Percentiles rank a stretch among this genome's conserved stretches.
Evolutionary conservation across 2,888 invertebrate species (phyloP).

Genomic region (Pachycephus smyrnensis): DNA sequence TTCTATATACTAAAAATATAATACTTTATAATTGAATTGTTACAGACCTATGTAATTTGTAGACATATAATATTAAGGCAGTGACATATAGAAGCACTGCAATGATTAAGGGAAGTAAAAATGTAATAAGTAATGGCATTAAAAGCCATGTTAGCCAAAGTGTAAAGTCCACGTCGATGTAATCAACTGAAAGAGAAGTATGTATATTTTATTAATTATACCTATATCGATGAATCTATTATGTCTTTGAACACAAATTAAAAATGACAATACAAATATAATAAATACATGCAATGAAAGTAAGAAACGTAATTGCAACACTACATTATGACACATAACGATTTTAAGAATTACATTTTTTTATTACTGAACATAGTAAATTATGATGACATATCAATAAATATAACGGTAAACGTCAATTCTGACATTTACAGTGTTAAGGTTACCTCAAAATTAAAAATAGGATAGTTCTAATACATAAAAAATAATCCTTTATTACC

Average conservation of each 20-base stretch:
- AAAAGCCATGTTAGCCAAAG: conserved; percentile 88
- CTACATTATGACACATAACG: not conserved
- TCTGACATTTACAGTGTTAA: conserved; percentile 2
- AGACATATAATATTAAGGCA: conserved; percentile 86
- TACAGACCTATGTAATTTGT: conserved; percentile 84
- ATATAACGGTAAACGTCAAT: not conserved
- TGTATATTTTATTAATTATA: not conserved
- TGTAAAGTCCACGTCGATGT: conserved; percentile 86
- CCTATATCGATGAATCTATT: not conserved
- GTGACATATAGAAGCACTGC: conserved; percentile 85
- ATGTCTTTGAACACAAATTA: not conserved
- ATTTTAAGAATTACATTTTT: not conserved
- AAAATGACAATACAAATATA: not conserved
- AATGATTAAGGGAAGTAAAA: conserved; percentile 85
- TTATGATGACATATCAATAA: not conserved
- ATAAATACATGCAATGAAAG: not conserved
- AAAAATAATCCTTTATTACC: conserved; percentile 40
- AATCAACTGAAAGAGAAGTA: conserved; percentile 73
- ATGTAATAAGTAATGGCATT: conserved; percentile 85
- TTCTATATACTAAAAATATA: not conserved
- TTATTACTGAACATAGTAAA: not conserved
- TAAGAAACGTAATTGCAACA: not conserved
- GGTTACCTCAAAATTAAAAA: conserved; percentile 3
- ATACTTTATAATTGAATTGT: conserved; percentile 30
- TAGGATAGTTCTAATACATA: not conserved